Percentiles rank a stretch among this genome's conserved stretches.
Conservation (phyloP, 2,888 invertebrate genomes). For the Parelbella ahira region DNA sequence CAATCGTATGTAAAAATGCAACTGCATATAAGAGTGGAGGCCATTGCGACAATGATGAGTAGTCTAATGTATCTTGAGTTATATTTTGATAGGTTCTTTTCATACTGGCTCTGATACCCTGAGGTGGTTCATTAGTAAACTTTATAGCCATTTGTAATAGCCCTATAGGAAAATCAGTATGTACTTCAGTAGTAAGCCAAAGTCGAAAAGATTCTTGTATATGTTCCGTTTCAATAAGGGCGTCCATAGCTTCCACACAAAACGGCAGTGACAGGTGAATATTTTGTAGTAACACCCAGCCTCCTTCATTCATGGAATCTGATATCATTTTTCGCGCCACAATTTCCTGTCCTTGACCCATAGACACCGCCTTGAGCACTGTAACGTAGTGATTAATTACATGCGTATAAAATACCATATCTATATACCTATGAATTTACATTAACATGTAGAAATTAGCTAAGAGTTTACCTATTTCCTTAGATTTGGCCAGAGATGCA, state of each 20-base stretch:
- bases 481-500: conserved; percentile 90
- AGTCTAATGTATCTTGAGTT: conserved; percentile 95
- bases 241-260: conserved; percentile 95
- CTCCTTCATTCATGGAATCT: conserved; percentile 89
- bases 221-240: conserved; percentile 90
- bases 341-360: conserved; percentile 98
- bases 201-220: conserved; percentile 91
- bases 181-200: conserved; percentile 97
- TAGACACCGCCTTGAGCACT: conserved; percentile 93
- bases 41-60: conserved; percentile 95
- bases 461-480: conserved; percentile 92
- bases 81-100: conserved; percentile 95
- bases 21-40: conserved; percentile 95
- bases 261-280: conserved; percentile 97
- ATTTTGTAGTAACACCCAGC: conserved; percentile 97
- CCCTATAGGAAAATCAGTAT: conserved; percentile 95
- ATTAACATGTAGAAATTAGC: no score
- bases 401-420: no score
- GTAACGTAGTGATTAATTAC: no score
- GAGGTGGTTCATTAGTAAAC: conserved; percentile 98
- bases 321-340: conserved; percentile 91
- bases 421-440: no score
- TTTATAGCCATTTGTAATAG: conserved; percentile 95
- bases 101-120: conserved; percentile 94
- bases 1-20: conserved; percentile 96